phyloP scores from a whole-genome alignment of 2,888 invertebrate species.

The Hetaerina titia region DNA sequence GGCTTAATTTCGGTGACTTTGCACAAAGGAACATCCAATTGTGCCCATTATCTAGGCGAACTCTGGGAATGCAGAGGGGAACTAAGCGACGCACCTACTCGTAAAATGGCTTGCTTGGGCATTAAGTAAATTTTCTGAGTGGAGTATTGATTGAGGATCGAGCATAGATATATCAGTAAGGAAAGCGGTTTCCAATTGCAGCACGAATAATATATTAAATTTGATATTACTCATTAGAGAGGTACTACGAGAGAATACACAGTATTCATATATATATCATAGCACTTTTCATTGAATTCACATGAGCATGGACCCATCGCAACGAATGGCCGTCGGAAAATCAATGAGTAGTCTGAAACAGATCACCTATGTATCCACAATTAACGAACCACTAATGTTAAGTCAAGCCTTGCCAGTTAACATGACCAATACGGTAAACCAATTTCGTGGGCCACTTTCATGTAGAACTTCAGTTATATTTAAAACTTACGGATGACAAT shows the following conservation, averaged over 20 bases:
- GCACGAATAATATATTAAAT: neutral
- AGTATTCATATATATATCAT: neutral
- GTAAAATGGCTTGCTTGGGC: too few relatives aligned
- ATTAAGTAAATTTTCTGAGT: too few relatives aligned
- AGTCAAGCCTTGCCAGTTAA: neutral
- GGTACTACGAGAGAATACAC: neutral
- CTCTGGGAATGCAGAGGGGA: too few relatives aligned
- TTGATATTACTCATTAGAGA: neutral
- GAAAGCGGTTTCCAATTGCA: neutral
- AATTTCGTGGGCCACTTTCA: neutral
- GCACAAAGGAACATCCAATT: too few relatives aligned
- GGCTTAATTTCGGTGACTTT: too few relatives aligned
- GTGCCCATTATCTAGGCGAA: too few relatives aligned
- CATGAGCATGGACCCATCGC: neutral
- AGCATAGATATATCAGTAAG: neutral
- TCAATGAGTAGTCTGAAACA: neutral
- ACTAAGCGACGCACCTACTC: too few relatives aligned
- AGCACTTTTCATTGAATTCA: neutral
- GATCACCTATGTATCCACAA: neutral
- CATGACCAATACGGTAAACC: neutral
- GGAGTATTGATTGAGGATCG: too few relatives aligned
- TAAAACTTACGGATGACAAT: neutral
- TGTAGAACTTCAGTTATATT: neutral
- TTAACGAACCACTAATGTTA: neutral
- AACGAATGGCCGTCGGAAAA: neutral